Conservation (phyloP, 2,113 vertebrate species). For the Lontra canadensis region DNA sequence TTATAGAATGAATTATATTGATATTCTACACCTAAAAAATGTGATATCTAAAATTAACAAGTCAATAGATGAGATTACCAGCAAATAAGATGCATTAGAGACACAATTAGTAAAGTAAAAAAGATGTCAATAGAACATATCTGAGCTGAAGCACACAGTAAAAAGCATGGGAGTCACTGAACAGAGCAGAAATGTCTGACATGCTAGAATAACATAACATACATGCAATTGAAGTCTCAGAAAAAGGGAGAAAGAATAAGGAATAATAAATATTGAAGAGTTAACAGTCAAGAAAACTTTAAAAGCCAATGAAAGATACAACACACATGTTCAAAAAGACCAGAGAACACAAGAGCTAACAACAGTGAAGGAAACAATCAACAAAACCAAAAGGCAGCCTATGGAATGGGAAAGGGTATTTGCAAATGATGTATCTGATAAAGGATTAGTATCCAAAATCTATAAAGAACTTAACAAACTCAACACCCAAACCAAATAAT, state of each 20-base stretch:
- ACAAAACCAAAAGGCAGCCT: neutral
- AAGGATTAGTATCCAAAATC: neutral
- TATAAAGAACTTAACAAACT: neutral
- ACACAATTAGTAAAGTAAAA: neutral
- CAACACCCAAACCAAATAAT: neutral
- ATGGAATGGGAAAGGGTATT: neutral
- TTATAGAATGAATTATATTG: neutral
- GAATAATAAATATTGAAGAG: neutral
- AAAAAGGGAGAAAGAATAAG: neutral
- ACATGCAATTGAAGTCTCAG: neutral
- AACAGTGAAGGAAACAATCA: neutral
- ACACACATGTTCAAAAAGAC: neutral
- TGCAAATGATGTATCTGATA: neutral
- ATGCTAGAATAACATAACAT: neutral
- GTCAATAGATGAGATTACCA: neutral
- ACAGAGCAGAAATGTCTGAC: neutral
- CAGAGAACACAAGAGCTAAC: neutral
- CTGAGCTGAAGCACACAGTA: neutral
- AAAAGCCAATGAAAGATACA: neutral
- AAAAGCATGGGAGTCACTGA: neutral
- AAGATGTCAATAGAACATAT: neutral
- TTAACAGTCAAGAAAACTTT: neutral
- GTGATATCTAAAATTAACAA: neutral
- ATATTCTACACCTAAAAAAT: neutral
- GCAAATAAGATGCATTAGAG: neutral